These are phyloP conservation scores for Hemicentrotus pulcherrimus DNA, from an alignment of 35 echinoderm and acorn worm genomes.

Conservation along the genomic window DNA sequence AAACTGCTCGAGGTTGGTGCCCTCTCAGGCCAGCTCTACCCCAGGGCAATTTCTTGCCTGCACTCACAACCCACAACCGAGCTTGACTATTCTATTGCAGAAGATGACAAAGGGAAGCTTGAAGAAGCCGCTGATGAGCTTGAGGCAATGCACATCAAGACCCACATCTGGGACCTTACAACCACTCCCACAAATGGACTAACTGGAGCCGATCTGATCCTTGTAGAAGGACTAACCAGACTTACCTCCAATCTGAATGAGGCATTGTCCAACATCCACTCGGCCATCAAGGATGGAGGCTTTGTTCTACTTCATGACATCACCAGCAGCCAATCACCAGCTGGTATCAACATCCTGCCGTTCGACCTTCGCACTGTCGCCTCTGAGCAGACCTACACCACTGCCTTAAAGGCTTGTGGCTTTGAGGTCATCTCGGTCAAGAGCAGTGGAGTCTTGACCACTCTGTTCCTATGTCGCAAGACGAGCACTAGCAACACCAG, in stretches of 20 bases:
- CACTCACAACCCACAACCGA: slow-evolving; percentile 72
- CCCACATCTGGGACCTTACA: slow-evolving; percentile 59
- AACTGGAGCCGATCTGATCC: slow-evolving; percentile 58
- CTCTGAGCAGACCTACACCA: slow-evolving; percentile 49
- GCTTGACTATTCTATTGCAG: slow-evolving; percentile 65
- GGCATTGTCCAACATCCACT: slow-evolving; percentile 59
- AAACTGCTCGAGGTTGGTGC: slow-evolving; percentile 86
- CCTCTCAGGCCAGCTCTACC: slow-evolving; percentile 59
- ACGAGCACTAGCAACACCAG: neutral
- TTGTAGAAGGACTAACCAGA: slow-evolving; percentile 60
- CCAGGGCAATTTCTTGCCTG: slow-evolving; percentile 59
- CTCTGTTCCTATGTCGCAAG: slow-evolving; percentile 79
- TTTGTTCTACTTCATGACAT: slow-evolving; percentile 84
- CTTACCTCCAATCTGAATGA: slow-evolving; percentile 57
- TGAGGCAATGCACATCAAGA: slow-evolving; percentile 58
- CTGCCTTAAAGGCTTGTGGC: slow-evolving; percentile 44
- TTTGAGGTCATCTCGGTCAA: slow-evolving; percentile 72
- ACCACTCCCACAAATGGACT: slow-evolving; percentile 60
- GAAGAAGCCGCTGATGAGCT: slow-evolving; percentile 48
- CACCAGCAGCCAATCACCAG: slow-evolving; percentile 53
- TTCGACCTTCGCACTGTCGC: neutral
- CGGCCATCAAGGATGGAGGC: slow-evolving; percentile 55
- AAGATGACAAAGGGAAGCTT: slow-evolving; percentile 55
- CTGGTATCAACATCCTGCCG: neutral
- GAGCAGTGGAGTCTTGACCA: slow-evolving; percentile 63